These are phyloP conservation scores for Stramonita haemastoma DNA, from an alignment of 2,888 invertebrate species.

Conservation along the genomic window DNA sequence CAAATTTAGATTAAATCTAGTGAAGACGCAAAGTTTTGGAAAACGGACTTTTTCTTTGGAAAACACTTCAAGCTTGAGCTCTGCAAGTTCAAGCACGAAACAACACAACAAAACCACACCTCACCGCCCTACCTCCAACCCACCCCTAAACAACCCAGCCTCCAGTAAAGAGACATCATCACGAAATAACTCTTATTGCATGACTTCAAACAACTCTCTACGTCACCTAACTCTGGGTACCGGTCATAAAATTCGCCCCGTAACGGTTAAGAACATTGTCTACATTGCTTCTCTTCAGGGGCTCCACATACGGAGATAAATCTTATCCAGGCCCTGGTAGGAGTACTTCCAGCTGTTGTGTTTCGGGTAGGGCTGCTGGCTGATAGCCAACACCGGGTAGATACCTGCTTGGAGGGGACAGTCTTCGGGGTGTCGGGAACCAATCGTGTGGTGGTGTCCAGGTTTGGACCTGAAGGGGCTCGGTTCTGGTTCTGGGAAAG, in stretches of 20 bases:
- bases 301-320: slow-evolving; percentile 68
- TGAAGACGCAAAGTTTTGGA: too few species aligned
- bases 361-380: slow-evolving; percentile 70
- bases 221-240: slow-evolving; percentile 16
- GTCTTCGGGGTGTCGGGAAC: slow-evolving; percentile 53
- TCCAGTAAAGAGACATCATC: too few species aligned
- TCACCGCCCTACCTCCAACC: too few species aligned
- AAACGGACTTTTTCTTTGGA: too few species aligned
- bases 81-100: too few species aligned
- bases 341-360: slow-evolving; percentile 73
- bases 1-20: too few species aligned
- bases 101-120: too few species aligned
- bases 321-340: slow-evolving; percentile 62
- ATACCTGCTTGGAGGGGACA: slow-evolving; percentile 51
- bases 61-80: too few species aligned
- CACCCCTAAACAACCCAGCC: too few species aligned
- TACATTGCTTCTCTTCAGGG: slow-evolving; percentile 52
- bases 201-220: too few species aligned
- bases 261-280: slow-evolving; percentile 46
- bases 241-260: slow-evolving; percentile 43
- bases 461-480: slow-evolving; percentile 47
- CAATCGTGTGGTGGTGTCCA: slow-evolving; percentile 66
- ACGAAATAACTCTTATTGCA: too few species aligned
- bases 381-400: slow-evolving; percentile 68
- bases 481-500: slow-evolving; percentile 60